phyloP scores from a whole-genome alignment of 37 sponge, comb jelly and placozoan genomes.

The Ianthella basta region DNA sequence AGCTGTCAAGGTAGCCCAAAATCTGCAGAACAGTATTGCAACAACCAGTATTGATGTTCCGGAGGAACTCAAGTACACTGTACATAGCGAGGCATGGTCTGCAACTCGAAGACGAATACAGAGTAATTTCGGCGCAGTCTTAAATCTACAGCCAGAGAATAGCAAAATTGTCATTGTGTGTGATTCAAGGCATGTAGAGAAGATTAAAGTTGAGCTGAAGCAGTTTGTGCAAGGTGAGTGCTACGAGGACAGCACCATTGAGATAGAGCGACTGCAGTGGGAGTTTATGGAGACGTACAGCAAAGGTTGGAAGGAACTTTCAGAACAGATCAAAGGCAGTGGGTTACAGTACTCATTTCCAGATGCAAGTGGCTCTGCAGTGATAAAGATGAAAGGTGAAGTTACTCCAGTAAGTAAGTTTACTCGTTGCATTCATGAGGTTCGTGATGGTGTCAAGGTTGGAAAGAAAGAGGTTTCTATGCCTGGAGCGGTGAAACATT shows the following conservation, averaged over 20 bases:
- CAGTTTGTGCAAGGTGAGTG: slow-evolving; percentile 46
- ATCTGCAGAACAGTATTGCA: too few species aligned
- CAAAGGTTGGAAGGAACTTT: slow-evolving; percentile 17
- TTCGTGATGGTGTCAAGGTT: background rate
- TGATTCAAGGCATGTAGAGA: background rate
- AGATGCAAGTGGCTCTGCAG: background rate
- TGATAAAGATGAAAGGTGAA: slow-evolving; percentile 27
- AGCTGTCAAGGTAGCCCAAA: too few species aligned
- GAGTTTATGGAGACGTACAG: slow-evolving; percentile 30
- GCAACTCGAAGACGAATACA: background rate
- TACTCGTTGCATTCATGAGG: background rate
- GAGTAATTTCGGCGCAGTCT: background rate
- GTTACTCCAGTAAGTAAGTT: background rate
- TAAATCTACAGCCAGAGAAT: background rate
- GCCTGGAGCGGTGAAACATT: slow-evolving; percentile 46
- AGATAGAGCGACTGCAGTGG: slow-evolving; percentile 44
- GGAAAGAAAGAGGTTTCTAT: background rate
- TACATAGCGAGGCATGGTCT: background rate
- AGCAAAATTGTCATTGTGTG: background rate
- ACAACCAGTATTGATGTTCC: background rate
- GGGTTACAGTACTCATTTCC: background rate
- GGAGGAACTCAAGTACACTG: background rate
- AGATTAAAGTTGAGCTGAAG: background rate
- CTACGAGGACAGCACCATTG: background rate
- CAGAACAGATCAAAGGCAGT: background rate